Evolutionary conservation across 2,797 vertebrate species (phyloP).

Genomic region (Gobio occitaniae): DNA sequence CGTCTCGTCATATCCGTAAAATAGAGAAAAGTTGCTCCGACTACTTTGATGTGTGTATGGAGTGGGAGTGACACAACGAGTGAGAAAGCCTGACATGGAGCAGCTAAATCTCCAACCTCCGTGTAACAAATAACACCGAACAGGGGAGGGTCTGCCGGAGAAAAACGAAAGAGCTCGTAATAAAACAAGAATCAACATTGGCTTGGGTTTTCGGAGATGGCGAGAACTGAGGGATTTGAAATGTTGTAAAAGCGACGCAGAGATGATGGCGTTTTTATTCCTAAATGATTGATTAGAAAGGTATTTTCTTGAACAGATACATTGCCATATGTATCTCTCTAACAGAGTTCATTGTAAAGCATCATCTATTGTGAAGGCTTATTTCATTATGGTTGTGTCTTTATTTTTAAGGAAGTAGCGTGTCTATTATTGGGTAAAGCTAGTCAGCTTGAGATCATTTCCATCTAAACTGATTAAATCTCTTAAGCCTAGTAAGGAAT

Average conservation of each 20-base stretch:
- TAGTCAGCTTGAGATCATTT: neutral
- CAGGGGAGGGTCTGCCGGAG: neutral
- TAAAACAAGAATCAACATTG: neutral
- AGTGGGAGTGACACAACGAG: neutral
- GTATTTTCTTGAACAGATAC: neutral
- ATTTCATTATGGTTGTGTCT: neutral
- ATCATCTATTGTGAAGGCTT: neutral
- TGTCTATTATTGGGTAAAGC: neutral
- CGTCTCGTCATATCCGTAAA: neutral
- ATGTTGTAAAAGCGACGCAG: neutral
- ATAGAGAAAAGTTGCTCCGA: neutral
- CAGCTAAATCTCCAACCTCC: neutral
- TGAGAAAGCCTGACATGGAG: neutral
- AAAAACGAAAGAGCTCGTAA: neutral
- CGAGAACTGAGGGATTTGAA: neutral
- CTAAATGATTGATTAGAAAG: neutral
- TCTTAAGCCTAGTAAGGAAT: neutral
- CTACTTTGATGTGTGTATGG: neutral
- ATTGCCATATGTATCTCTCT: neutral
- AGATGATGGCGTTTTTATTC: neutral
- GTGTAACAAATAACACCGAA: neutral
- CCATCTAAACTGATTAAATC: neutral
- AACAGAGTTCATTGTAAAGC: neutral
- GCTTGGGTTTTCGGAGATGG: neutral
- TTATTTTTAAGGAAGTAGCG: neutral